Base-by-base conservation (phyloP, 2,113 vertebrate species). In the Strix uralensis region DNA sequence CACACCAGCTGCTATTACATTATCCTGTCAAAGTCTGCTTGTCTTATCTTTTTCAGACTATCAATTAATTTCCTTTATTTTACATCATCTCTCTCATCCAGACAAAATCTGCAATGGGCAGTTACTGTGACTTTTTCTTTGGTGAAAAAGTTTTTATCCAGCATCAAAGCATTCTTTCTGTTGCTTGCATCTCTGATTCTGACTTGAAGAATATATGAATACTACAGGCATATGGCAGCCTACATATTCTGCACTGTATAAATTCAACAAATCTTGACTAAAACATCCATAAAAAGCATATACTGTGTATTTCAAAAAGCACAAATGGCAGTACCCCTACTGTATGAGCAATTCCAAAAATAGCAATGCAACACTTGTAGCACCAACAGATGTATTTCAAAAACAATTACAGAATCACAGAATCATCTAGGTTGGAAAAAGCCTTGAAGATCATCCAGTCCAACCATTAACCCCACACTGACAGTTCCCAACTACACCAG, bases 131-230 rank as follows among this genome's bases (percentile, higher is more conserved):
- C 32, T 74, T 77, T 40, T 59, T 19, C 26, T 84, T 74, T 82
- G 14, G 42, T 85, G 38, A 61, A 91, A 78, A 65, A 62, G 13
- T 67, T 86, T 73, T 57, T 90, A 93, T 44, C 5, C 44, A 86
- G 61, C 44, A 95, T 97, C 86, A 97, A 96, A 95, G 71, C 86
- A 93, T 94, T 92, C 71, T 66, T 94, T 94, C 49, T 49, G 38
- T 25, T 74, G 54, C 54, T 72, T 47, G 49, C 54, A 70, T 77
- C n/a, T 88, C 86, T 93, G 85, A 95, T 80, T 92, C 55, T 65
- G 23, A 52, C 66, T 90, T 86, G 72, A 92, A 92, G 59, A 85
- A 79, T 71, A 82, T 25, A 79, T 15, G 49, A 57, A 92, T 77
- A 47, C 18, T 72, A 93, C 23, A 73, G 70, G 54, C 85, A 94